These are phyloP conservation scores for Synergus itoensis DNA, from an alignment of 2,888 invertebrate species.

Conservation along the genomic window DNA sequence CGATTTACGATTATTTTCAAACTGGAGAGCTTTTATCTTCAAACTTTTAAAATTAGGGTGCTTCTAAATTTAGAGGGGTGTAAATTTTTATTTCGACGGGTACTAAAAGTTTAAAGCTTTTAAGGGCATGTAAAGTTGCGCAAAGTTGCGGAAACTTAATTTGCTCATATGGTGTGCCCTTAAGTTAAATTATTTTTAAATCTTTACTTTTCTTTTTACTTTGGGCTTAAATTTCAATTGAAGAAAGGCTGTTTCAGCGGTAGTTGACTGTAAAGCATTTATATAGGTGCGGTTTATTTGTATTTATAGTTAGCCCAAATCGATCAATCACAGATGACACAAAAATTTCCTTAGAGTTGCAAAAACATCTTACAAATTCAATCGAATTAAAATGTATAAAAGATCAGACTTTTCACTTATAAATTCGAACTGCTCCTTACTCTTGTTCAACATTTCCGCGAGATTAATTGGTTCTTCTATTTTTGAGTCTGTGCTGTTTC, in stretches of 20 bases:
- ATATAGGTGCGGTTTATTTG: not conserved
- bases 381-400: not conserved
- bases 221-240: not conserved
- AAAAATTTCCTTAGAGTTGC: not conserved
- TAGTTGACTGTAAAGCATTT: not conserved
- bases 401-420: conserved; percentile 7
- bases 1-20: no score
- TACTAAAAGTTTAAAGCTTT: not conserved
- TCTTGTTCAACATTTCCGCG: not conserved
- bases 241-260: not conserved
- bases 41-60: not conserved
- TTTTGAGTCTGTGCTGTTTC: conserved; percentile 16
- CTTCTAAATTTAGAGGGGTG: not conserved
- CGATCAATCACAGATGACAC: not conserved
- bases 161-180: no score
- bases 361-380: not conserved
- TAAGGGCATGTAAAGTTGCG: no score
- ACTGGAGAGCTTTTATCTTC: no score
- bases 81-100: not conserved
- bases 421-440: not conserved
- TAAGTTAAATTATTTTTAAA: no score
- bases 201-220: no score
- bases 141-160: no score
- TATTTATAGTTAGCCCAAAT: not conserved
- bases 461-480: not conserved